Evolutionary conservation across 2,797 vertebrate species (phyloP), one percentile per base, ranked within the genome.

Genomic region (Champsocephalus esox): DNA sequence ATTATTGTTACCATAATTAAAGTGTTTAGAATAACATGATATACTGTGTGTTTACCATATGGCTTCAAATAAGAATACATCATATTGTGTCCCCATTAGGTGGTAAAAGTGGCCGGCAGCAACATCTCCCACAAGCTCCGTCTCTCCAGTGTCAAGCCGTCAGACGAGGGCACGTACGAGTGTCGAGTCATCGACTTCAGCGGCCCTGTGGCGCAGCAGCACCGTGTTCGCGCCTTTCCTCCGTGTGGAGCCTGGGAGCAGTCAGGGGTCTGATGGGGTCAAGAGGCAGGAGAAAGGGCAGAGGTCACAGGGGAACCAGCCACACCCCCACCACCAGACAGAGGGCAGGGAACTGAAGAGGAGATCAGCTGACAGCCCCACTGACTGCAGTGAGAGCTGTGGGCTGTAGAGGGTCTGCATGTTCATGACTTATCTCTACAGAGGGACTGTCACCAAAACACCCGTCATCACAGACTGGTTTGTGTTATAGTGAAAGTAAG

Each of bases 81-180:
- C 5, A 9, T 66, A 12, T 71, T 66, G 48, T 59, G 10, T 73
- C 34, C 5, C 46, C 17, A 6, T 50, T 86, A 99, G 98, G 97
- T 98, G 88, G 98, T 99, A 73, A 99, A 99, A 90, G 97, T 99
- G 67, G 97, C 96, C 0, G 97, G 97, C 85, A 98, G 97, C 94
- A 98, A 99, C 95, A 98, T 99, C 92, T 98, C 98, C 46, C 97
- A 99, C 94, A 98, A 97, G 92, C 96, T 99, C 79, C 96, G 97
- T 54, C 95, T 99, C 78, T 98, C 98, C 59, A 95, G 94, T 46
- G 93, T 98, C 87, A 98, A 97, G 90, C 94, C 94, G 7, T 92
- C 96, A 2, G 97, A 98, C 9, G 96, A 98, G 86, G 98, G 98
- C 66, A 97, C 94, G 0, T 99, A 99, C 3, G 97, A 99, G 90